Base-by-base conservation (phyloP, 2,797 vertebrate species). In the Ctenopoma multispine region DNA sequence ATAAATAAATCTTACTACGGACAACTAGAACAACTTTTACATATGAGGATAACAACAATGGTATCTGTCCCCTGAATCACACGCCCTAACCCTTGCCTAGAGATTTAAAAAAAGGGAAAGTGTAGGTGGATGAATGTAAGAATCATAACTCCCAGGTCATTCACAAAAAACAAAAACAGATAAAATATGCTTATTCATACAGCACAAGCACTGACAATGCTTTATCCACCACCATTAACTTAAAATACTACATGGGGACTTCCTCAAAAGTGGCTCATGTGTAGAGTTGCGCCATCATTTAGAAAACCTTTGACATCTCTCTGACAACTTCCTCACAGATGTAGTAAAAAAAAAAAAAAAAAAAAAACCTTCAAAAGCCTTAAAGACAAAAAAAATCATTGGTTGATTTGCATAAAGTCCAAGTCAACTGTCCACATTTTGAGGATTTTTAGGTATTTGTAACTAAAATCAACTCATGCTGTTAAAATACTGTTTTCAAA, bases 1-100 rank as follows among this genome's bases (percentile, higher is more conserved):
- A 91, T 87, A 80, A 91, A 91, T 88, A 79, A 67, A 84, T 81
- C 41, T 83, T 38, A 77, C 31, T 56, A 65, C 65, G 20, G 67
- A 72, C 63, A 55, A 63, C 38, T 53, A 71, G 51, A 81, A 50
- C 38, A 66, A 56, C 67, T 79, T 72, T 60, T 63, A 83, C 70
- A 82, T 27, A 68, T 62, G 48, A 77, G 46, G 86, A 76, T 86
- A 83, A 82, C 68, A 69, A 60, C 21, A n/a, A 54, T 57, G 69
- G 46, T 38, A 59, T 57, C 18, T 3, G 21, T 46, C 55, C 71
- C 69, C 43, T 27, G 56, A 51, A 31, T 81, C 56, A 38, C 15
- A 62, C 13, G 23, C 68, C 67, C 27, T 1, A 44, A 7, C 31
- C 27, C 44, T 49, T 20, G 58, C 41, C 53, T 55, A 47, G 27